Conservation (phyloP, 2,113 vertebrate species). For the Martes martes region DNA sequence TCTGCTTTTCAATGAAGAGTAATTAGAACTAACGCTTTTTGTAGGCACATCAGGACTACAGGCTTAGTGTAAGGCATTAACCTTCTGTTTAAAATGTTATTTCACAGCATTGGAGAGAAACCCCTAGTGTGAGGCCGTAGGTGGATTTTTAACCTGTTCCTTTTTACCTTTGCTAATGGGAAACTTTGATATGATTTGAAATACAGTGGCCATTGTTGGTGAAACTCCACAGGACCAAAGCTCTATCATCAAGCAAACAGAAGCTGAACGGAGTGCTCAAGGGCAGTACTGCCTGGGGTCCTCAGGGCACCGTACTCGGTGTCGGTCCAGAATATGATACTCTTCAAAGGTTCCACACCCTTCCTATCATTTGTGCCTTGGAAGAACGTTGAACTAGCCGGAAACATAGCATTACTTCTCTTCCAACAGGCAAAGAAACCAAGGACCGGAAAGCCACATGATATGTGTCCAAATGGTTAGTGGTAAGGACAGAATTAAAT, state of each 20-base stretch:
- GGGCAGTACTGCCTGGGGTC: background rate
- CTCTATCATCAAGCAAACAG: slow-evolving; percentile 40
- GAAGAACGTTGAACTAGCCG: background rate
- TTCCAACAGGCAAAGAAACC: slow-evolving; percentile 32
- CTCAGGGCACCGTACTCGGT: background rate
- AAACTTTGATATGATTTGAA: slow-evolving; percentile 48
- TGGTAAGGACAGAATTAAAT: slow-evolving; percentile 32
- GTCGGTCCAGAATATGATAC: background rate
- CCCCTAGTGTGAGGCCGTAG: background rate
- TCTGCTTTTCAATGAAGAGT: background rate
- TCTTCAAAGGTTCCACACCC: background rate
- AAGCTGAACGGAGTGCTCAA: background rate
- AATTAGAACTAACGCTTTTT: background rate
- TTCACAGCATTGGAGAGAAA: slow-evolving; percentile 24
- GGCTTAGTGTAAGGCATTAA: slow-evolving; percentile 13
- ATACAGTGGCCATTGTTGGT: slow-evolving; percentile 26
- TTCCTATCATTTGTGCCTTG: background rate
- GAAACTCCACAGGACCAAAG: slow-evolving; percentile 25
- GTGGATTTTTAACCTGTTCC: slow-evolving; percentile 41
- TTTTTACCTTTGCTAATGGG: slow-evolving; percentile 8
- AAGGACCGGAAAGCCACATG: background rate
- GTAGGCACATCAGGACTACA: background rate
- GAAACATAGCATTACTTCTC: background rate
- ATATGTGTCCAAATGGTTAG: background rate
- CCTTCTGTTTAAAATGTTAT: slow-evolving; percentile 44